Evolutionary conservation across 2,888 invertebrate species (phyloP), one percentile per base, ranked within the genome.

Genomic region (Heliconius ismenius): DNA sequence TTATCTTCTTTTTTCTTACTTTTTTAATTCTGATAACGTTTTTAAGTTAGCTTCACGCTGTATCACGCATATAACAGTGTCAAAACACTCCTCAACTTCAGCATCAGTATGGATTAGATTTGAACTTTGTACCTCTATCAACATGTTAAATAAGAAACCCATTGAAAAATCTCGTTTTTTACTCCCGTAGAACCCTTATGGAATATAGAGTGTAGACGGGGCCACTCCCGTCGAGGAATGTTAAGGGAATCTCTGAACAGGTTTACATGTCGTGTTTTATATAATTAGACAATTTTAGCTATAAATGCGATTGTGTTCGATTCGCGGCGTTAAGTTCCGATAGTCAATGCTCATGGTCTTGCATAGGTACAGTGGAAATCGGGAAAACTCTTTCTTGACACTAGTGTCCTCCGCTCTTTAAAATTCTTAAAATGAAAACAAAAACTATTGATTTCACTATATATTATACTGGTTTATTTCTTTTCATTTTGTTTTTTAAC

Each of bases 211-310:
- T 74, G 64, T 49, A 72, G 76, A 76, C 76, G 72, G 76, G 76
- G 76, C 76, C 76, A 76, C 73, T 76, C 73, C 58, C 60, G 43
- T 21, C 26, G 73, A 58, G 76, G 76, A 76, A 76, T 76, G 64
- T 67, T 54, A 26, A 49, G 69, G 67, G 60, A 65, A 36, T 60
- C 65, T 67, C 15, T 15, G 7, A 21, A 28, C 11, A 4, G 65
- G 76, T 18, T 73, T 76, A 67, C 58, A 76, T 76, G 76, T 0
- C n/a, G 67, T 24, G 4, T 18, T 15, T 13, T 15, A 26, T 62
- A 39, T 43, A 49, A 43, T 18, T 26, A 49, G 4, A 69, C 10
- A 18, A 58, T 24, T 24, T 15, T 28, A 24, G 49, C 32, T 65
- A n/a, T 21, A 9, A 49, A 18, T 21, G 3, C 7, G 58, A 11